Conservation (phyloP, 2,888 invertebrate species). For the Drosophila formosana region DNA sequence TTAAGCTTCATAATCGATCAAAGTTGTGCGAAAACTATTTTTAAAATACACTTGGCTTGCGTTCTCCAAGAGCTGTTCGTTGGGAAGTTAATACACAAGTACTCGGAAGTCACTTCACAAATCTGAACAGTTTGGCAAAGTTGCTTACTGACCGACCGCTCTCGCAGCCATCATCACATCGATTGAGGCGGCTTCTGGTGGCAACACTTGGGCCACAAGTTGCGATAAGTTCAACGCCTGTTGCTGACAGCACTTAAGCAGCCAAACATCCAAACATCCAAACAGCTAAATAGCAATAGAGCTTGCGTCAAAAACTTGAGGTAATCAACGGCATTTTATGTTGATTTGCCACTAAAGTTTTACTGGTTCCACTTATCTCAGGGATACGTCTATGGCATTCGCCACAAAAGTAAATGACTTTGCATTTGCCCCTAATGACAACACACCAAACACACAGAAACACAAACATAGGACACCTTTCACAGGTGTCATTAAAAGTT, state of each 20-base stretch:
- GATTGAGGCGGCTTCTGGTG: conserved; percentile 10
- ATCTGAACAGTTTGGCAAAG: not conserved
- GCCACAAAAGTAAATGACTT: conserved; percentile 40
- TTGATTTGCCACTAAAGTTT: conserved; percentile 73
- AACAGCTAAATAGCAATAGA: conserved; percentile 7
- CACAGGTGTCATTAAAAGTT: conserved; percentile 69
- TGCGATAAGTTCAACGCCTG: conserved; percentile 39
- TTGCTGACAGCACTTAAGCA: conserved; percentile 55
- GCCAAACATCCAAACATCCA: conserved; percentile 23
- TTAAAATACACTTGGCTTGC: not conserved
- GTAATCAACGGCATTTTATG: conserved; percentile 73
- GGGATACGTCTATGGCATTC: conserved; percentile 45
- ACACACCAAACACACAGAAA: too few relatives aligned
- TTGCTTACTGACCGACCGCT: not conserved
- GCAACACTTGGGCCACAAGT: conserved; percentile 37
- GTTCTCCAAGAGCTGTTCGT: not conserved
- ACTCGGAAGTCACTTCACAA: conserved; percentile 1
- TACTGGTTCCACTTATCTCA: conserved; percentile 66
- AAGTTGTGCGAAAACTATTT: not conserved
- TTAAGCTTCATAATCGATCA: not conserved
- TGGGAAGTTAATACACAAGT: not conserved
- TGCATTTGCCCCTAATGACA: conserved; percentile 52
- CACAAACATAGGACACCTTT: conserved; percentile 38
- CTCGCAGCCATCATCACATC: conserved; percentile 9
- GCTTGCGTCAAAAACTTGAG: conserved; percentile 45